Conservation (phyloP, 1,140 invertebrate genomes). For the Drosophila jambulina region DNA sequence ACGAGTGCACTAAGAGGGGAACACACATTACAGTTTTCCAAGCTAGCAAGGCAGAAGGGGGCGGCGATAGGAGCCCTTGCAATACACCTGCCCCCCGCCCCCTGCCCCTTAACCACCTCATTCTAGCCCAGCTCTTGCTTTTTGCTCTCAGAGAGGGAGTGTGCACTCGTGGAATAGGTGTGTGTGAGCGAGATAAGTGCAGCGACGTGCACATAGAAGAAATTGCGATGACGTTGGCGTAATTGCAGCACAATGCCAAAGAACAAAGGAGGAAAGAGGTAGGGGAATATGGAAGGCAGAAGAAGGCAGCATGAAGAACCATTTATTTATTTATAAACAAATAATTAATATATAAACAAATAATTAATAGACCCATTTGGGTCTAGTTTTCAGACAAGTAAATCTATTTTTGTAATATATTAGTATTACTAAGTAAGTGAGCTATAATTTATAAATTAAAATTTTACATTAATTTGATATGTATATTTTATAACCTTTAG, state of each 20-base stretch:
- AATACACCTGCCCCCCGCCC: neutral
- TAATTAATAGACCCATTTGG: too few relatives aligned
- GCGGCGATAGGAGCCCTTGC: conserved; percentile 62
- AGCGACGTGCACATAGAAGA: conserved; percentile 77
- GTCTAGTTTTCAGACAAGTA: too few relatives aligned
- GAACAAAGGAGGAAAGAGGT: neutral
- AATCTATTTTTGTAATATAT: neutral
- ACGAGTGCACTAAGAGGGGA: conserved; percentile 12
- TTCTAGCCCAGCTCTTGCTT: conserved; percentile 35
- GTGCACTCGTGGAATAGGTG: conserved; percentile 19
- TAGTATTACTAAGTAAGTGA: neutral
- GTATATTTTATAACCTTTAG: neutral
- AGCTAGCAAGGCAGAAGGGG: conserved; percentile 24
- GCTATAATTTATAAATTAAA: neutral
- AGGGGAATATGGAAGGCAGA: neutral
- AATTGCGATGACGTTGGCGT: conserved; percentile 66
- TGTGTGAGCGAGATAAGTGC: conserved; percentile 47
- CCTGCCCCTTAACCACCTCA: neutral
- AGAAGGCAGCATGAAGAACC: neutral
- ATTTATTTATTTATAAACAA: too few relatives aligned
- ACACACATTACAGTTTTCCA: conserved; percentile 67
- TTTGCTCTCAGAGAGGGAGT: conserved; percentile 44
- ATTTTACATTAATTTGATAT: too few relatives aligned
- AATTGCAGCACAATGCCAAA: conserved; percentile 50
- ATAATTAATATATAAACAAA: too few relatives aligned